phyloP scores from a whole-genome alignment of 1,140 invertebrate species.

The Zaprionus camerounensis region DNA sequence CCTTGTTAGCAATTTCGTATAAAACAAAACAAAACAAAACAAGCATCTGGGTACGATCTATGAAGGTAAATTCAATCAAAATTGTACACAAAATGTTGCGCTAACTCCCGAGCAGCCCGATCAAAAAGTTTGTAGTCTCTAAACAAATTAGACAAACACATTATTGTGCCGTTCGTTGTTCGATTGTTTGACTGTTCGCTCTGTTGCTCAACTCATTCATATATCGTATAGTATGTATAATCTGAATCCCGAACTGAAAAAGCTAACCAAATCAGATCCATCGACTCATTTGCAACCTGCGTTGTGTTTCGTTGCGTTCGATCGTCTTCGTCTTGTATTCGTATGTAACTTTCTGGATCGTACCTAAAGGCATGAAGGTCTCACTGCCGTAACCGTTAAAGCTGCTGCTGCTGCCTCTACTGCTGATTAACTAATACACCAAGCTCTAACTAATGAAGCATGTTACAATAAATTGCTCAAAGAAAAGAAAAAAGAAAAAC shows the following conservation, averaged over 20 bases:
- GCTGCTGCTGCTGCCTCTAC: constrained; percentile 31
- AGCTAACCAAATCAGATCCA: constrained; percentile 59
- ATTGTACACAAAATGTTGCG: constrained; percentile 69
- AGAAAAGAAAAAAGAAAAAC: background rate
- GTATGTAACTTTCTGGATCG: constrained; percentile 82
- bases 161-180: constrained; percentile 48
- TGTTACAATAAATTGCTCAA: constrained; percentile 30
- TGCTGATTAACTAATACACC: constrained; percentile 63
- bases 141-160: constrained; percentile 50
- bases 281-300: constrained; percentile 15
- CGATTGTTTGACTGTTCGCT: constrained; percentile 10
- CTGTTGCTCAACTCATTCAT: constrained; percentile 28
- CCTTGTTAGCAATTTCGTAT: constrained; percentile 58
- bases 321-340: constrained; percentile 43
- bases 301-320: constrained; percentile 43
- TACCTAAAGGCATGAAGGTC: constrained; percentile 78
- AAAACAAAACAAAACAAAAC: constrained; percentile 45
- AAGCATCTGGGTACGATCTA: constrained; percentile 83
- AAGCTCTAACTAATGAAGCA: constrained; percentile 71
- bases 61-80: constrained; percentile 82
- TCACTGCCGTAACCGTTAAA: constrained; percentile 14
- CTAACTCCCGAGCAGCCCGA: constrained; percentile 74
- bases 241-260: constrained; percentile 13
- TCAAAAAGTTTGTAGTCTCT: constrained; percentile 75
- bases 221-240: background rate